Evolutionary conservation across 2,888 invertebrate genomes (phyloP), one percentile per base, ranked within the genome.

Genomic region (Abscondita cerata): DNA sequence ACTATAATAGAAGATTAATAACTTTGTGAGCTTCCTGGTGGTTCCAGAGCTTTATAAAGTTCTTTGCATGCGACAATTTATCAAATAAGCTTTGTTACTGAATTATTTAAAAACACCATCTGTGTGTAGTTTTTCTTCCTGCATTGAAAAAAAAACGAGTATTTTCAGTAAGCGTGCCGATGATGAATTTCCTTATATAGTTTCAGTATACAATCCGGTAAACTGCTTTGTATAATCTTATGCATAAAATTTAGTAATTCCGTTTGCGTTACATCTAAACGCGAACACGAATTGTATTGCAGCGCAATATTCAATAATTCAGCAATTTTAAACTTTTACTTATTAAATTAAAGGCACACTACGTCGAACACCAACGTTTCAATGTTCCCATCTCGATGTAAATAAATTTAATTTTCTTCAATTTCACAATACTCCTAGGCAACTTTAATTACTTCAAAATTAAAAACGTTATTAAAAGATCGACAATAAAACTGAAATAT

Each of bases 1-100:
- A 41, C 12, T 40, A 50, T 57, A 57, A 57, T 50, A 51, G 51
- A 57, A 57, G 57, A 57, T 57, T 57, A 57, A 57, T 57, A 57
- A 57, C 57, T 51, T 57, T 8, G 50, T 25, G 33, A 51, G 52
- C 50, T 57, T 41, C 19, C 33, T 41, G 16, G 41, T 18, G 51
- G 57, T 57, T 57, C 38, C 48, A 55, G 48, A 55, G 38, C 47
- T 48, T 55, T 48, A 40, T 48, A 46, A 47, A 48, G 47, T 20
- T 46, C 18, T 55, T 55, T 18, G 5, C 13, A 13, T 41, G 11
- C 9, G 13, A 12, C 13, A 18, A 16, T 41, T 8, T 13, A 41
- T 41, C 15, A 9, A 41, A 41, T 13, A 2, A 12, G 41, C 15
- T 12, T 18, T 8, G 5, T 18, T 44, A 11, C 11, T 44, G n/a